A percentile compares a stretch with the other conserved stretches of the same genome.
Conservation (phyloP, 2,113 vertebrate genomes). For the Polyodon spathula region DNA sequence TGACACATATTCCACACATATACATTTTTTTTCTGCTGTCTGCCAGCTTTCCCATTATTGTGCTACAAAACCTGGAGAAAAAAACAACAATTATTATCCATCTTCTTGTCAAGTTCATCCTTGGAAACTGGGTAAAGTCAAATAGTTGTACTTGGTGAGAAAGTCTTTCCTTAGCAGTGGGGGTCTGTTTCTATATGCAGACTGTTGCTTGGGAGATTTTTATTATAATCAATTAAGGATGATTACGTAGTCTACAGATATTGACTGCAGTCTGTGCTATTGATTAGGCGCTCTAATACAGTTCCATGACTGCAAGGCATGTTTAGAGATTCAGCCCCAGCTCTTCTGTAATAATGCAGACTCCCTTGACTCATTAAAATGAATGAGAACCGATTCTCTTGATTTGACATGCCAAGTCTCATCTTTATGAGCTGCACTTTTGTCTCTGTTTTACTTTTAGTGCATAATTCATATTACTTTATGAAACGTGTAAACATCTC, state of each 20-base stretch:
- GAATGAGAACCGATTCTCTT: constrained; percentile 35
- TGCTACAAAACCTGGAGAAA: no score
- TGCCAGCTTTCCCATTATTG: no score
- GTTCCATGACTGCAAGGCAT: constrained; percentile 17
- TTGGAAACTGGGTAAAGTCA: constrained; percentile 16
- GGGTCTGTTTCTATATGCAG: constrained; percentile 40
- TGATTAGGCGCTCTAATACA: constrained; percentile 45
- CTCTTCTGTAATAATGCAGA: constrained; percentile 20
- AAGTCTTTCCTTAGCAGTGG: constrained; percentile 22
- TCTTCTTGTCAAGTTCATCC: constrained; percentile 21
- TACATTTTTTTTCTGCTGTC: no score
- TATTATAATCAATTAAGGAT: constrained; percentile 36
- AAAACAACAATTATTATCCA: no score
- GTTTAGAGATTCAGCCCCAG: constrained; percentile 20
- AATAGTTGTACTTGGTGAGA: constrained; percentile 30
- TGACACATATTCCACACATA: no score
- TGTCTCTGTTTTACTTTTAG: constrained; percentile 35
- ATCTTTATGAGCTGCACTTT: constrained; percentile 23
- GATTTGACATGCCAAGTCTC: constrained; percentile 32
- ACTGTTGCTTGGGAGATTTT: constrained; percentile 25
- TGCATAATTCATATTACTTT: constrained; percentile 42
- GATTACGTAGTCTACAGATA: constrained; percentile 38
- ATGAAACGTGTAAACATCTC: constrained; percentile 51
- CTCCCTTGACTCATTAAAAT: constrained; percentile 41
- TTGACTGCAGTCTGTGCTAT: constrained; percentile 38